phyloP scores from a whole-genome alignment of 2,888 invertebrate genomes.

The Ceramica pisi region DNA sequence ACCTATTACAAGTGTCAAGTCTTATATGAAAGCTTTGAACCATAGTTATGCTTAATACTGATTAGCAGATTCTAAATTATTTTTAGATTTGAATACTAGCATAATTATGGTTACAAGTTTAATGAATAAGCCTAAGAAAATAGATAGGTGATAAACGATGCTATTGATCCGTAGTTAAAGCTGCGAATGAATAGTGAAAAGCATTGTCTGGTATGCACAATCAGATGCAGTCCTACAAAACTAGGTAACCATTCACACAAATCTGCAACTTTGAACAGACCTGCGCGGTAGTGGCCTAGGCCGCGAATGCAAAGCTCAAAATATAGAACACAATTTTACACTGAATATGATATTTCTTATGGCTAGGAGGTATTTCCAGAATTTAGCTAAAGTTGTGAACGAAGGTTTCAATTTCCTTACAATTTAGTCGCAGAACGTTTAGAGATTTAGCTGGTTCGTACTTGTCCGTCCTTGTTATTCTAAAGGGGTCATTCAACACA shows the following conservation, averaged over 20 bases:
- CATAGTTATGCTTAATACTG: neutral
- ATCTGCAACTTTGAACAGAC: constrained; percentile 62
- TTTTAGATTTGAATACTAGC: too few species aligned
- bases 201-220: constrained; percentile 7
- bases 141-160: neutral
- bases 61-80: neutral
- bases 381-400: neutral
- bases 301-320: constrained; percentile 65
- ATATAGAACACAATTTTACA: constrained; percentile 6
- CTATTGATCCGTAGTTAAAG: neutral
- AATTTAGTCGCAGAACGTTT: constrained; percentile 16
- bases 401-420: neutral
- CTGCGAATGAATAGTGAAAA: constrained; percentile 13
- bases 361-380: neutral
- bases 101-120: too few species aligned
- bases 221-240: constrained; percentile 26
- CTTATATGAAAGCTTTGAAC: neutral
- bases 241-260: constrained; percentile 54
- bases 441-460: neutral
- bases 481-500: constrained; percentile 27
- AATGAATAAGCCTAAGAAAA: too few species aligned
- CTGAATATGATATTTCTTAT: constrained; percentile 2
- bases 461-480: constrained; percentile 5
- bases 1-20: neutral
- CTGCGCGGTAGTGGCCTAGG: constrained; percentile 72